Evolutionary conservation across 2,797 vertebrate species (phyloP).

Genomic region (Xiphophorus birchmanni): DNA sequence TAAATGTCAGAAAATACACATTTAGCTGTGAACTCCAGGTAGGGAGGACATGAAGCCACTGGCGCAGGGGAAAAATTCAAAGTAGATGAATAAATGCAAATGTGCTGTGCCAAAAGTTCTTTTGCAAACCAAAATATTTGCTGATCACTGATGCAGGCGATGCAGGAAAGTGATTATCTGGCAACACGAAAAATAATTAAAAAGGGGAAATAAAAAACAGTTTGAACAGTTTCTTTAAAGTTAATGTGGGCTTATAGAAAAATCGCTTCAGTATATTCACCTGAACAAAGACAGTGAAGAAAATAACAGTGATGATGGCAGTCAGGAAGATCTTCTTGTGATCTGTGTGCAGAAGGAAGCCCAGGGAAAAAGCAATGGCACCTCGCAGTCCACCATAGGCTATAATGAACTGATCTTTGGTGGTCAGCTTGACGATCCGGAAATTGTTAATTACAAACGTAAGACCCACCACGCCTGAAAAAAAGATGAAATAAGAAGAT

Average conservation of each 20-base stretch:
- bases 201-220: not conserved
- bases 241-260: not conserved
- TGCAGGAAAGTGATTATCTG: not conserved
- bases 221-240: not conserved
- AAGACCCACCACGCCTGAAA: conserved; percentile 90
- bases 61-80: conserved; percentile 18
- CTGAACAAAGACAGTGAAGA: conserved; percentile 99
- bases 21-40: not conserved
- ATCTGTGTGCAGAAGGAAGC: conserved; percentile 84
- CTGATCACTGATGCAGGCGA: conserved; percentile 7
- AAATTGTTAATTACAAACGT: conserved; percentile 97
- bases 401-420: conserved; percentile 98
- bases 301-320: conserved; percentile 97
- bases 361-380: conserved; percentile 96
- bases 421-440: conserved; percentile 95
- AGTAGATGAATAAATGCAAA: conserved; percentile 30
- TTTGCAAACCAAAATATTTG: conserved; percentile 21
- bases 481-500: not conserved
- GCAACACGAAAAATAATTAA: not conserved
- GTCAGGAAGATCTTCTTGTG: conserved; percentile 93
- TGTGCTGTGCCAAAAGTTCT: not conserved
- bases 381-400: conserved; percentile 96
- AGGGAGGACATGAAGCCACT: not conserved
- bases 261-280: conserved; percentile 61
- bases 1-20: conserved; percentile 24